Evolutionary conservation across 30 jellyfish, hydroid and myxozoan genomes (phyloP).

Genomic region (Aurelia sp.): DNA sequence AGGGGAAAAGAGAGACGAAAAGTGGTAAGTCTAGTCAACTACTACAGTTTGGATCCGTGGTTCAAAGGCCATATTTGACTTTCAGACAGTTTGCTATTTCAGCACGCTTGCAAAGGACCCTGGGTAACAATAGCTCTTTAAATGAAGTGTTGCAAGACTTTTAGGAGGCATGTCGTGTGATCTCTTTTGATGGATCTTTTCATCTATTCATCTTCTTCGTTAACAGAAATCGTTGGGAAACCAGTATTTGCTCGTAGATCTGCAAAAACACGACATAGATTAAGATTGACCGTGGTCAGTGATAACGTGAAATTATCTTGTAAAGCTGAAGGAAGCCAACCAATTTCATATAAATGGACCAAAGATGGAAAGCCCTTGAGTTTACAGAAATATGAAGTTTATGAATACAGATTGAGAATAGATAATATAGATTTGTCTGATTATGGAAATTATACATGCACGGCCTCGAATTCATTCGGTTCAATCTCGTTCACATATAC

Average conservation of each 20-base stretch:
- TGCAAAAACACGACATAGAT: background rate
- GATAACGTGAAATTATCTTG: constrained; percentile 12
- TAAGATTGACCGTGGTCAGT: constrained; percentile 19
- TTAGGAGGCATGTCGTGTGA: too few species aligned
- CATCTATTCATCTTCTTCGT: background rate
- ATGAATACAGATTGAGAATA: constrained; percentile 40
- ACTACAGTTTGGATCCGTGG: too few species aligned
- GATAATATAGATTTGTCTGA: constrained; percentile 54
- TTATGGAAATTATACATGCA: constrained; percentile 81
- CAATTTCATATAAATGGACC: constrained; percentile 59
- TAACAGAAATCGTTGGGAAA: constrained; percentile 38
- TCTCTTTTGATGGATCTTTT: background rate
- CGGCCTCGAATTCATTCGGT: constrained; percentile 68
- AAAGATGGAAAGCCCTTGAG: constrained; percentile 48
- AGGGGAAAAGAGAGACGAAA: too few species aligned
- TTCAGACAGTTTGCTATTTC: too few species aligned
- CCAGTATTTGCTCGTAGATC: constrained; percentile 8
- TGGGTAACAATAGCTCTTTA: too few species aligned
- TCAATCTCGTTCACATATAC: constrained; percentile 36
- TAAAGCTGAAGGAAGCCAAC: constrained; percentile 49
- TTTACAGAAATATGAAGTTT: constrained; percentile 1
- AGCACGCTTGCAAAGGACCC: too few species aligned
- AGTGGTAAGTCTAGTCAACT: too few species aligned
- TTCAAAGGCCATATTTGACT: too few species aligned
- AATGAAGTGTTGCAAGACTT: too few species aligned